phyloP scores from a whole-genome alignment of 1,140 invertebrate species.

The Acromyrmex heyeri region DNA sequence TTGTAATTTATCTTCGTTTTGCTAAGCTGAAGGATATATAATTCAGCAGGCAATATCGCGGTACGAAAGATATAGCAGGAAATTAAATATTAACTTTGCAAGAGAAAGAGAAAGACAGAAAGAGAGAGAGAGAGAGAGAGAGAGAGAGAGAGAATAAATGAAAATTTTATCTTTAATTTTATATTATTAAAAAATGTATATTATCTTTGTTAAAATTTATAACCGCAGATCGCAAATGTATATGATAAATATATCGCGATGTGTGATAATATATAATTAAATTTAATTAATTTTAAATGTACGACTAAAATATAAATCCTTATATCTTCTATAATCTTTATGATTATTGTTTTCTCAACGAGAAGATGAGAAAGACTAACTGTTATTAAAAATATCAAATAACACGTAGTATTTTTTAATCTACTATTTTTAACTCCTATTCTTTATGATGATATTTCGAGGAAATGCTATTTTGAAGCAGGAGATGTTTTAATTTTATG shows the following conservation, averaged over 20 bases:
- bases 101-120: neutral
- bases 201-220: conserved; percentile 4
- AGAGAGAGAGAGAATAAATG: neutral
- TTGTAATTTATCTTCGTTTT: conserved; percentile 24
- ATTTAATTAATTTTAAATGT: conserved; percentile 5
- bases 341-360: neutral
- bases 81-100: conserved; percentile 17
- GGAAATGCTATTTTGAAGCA: neutral
- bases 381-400: neutral
- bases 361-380: neutral
- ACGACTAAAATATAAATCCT: neutral
- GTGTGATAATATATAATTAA: too few relatives aligned
- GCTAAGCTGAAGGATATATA: neutral
- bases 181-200: neutral
- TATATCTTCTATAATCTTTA: neutral
- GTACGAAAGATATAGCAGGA: neutral
- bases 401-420: neutral
- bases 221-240: neutral
- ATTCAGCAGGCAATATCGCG: conserved; percentile 1
- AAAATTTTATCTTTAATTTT: too few relatives aligned
- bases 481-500: conserved; percentile 26
- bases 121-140: neutral
- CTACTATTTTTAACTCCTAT: neutral
- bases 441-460: neutral
- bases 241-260: neutral